A percentile compares a stretch with the other conserved stretches of the same genome.
phyloP scores from a whole-genome alignment of 2,888 invertebrate genomes.

The Kryphioiulus occultus region DNA sequence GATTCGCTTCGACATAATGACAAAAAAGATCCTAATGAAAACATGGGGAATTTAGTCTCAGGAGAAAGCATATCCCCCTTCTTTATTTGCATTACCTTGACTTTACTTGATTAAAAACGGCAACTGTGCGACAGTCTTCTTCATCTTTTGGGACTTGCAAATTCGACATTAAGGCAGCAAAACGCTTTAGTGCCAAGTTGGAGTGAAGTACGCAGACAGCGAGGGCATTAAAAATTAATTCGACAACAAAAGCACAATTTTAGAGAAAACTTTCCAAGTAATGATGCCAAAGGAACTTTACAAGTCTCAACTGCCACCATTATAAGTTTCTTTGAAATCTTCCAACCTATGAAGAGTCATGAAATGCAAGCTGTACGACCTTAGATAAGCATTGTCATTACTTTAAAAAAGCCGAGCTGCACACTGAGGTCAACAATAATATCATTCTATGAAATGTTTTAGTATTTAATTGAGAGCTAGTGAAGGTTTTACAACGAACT shows the following conservation, averaged over 20 bases:
- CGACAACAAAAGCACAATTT: not conserved
- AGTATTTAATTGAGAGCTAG: too few relatives aligned
- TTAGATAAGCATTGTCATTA: too few relatives aligned
- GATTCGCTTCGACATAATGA: not conserved
- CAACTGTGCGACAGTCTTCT: not conserved
- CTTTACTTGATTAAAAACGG: conserved; percentile 21
- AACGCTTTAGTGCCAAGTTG: not conserved
- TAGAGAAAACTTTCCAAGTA: not conserved
- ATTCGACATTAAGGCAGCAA: not conserved
- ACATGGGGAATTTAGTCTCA: not conserved
- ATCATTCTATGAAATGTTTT: too few relatives aligned
- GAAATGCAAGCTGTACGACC: too few relatives aligned
- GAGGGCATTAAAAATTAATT: not conserved
- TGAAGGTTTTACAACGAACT: too few relatives aligned
- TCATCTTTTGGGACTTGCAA: conserved; percentile 7
- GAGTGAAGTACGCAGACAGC: not conserved
- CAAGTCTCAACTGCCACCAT: too few relatives aligned
- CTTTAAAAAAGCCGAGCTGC: too few relatives aligned
- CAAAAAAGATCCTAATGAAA: conserved; percentile 28
- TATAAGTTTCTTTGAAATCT: too few relatives aligned
- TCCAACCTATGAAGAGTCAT: too few relatives aligned
- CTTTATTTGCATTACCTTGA: not conserved
- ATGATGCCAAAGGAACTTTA: not conserved
- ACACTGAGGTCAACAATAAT: too few relatives aligned
- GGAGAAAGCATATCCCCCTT: not conserved